phyloP scores from a whole-genome alignment of 2,797 vertebrate species.

The Chrysolophus pictus region DNA sequence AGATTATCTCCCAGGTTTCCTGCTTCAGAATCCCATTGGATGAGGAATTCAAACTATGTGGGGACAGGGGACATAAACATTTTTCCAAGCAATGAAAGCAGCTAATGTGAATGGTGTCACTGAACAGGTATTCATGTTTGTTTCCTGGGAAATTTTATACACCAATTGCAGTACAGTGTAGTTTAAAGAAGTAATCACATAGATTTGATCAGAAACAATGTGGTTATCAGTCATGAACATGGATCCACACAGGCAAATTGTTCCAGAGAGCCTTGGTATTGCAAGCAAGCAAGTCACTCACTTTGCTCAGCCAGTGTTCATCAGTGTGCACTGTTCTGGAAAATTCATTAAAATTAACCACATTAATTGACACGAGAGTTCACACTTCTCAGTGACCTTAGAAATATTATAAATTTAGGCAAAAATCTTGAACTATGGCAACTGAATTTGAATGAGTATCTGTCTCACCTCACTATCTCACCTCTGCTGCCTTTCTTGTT shows the following conservation, averaged over 20 bases:
- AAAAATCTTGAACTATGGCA: background rate
- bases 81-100: background rate
- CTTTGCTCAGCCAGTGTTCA: background rate
- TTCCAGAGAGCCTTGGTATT: background rate
- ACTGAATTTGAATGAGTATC: background rate
- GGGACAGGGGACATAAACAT: background rate
- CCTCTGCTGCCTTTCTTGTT: background rate
- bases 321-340: background rate
- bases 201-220: background rate
- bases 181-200: background rate
- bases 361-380: background rate
- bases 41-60: background rate
- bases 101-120: background rate
- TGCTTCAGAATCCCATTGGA: background rate
- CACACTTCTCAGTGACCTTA: background rate
- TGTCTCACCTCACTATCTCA: background rate
- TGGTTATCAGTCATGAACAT: background rate
- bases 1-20: background rate
- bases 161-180: background rate
- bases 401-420: background rate
- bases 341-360: background rate
- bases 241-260: background rate
- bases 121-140: background rate
- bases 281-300: background rate
- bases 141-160: background rate